These are phyloP conservation scores for Aleiodes leptofemur DNA, from an alignment of 2,888 invertebrate species.

Conservation along the genomic window DNA sequence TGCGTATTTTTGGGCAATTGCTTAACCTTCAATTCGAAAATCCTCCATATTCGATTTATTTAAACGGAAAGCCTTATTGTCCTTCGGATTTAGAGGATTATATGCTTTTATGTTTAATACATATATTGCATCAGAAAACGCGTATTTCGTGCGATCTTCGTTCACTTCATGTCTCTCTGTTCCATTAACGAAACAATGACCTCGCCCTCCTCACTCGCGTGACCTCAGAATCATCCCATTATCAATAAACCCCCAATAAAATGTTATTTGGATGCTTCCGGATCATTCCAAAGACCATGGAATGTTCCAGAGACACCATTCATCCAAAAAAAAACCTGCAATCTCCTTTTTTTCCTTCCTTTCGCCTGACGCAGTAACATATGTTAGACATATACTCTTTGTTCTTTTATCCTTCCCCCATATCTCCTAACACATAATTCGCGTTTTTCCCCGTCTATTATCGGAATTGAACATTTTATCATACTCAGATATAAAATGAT, in stretches of 20 bases:
- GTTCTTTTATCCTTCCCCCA: neutral
- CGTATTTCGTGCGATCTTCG: neutral
- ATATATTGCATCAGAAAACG: too few relatives aligned
- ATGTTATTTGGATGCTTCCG: neutral
- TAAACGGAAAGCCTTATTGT: too few relatives aligned
- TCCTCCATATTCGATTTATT: neutral
- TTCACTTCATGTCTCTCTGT: neutral
- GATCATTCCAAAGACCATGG: too few relatives aligned
- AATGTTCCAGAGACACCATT: too few relatives aligned
- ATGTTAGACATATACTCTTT: neutral
- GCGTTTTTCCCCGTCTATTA: neutral
- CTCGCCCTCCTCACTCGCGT: neutral
- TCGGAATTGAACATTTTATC: too few relatives aligned
- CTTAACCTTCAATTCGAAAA: neutral
- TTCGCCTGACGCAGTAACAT: too few relatives aligned
- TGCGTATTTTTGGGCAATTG: neutral
- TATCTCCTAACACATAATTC: neutral
- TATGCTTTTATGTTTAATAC: too few relatives aligned
- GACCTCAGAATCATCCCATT: neutral
- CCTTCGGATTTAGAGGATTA: too few relatives aligned
- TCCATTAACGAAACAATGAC: slow-evolving; percentile 32
- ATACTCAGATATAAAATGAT: neutral
- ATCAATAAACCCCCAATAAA: neutral
- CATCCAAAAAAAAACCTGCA: too few relatives aligned
- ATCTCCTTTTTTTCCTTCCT: too few relatives aligned